phyloP scores from a whole-genome alignment of 2,888 invertebrate species.

The Diadromus collaris region DNA sequence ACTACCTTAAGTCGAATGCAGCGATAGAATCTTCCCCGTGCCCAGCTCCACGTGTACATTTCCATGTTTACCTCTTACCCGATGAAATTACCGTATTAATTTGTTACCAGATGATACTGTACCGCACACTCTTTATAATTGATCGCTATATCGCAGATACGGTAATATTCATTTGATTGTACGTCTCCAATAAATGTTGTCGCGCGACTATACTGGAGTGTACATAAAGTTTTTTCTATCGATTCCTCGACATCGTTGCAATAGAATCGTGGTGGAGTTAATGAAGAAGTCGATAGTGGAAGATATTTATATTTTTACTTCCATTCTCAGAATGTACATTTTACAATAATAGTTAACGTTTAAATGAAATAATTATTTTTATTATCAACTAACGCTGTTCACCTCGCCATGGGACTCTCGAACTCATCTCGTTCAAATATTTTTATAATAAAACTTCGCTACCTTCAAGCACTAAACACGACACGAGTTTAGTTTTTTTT shows the following conservation, averaged over 20 bases:
- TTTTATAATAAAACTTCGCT: constrained; percentile 39
- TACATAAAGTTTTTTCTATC: background rate
- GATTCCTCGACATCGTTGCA: background rate
- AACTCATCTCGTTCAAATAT: constrained; percentile 32
- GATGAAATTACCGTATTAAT: background rate
- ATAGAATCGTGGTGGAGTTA: constrained; percentile 37
- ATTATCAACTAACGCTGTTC: constrained; percentile 65
- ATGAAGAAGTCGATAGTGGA: constrained; percentile 68
- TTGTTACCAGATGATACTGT: background rate
- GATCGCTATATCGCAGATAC: background rate
- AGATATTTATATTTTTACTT: constrained; percentile 80
- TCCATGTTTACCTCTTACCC: background rate
- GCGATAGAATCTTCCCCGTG: background rate
- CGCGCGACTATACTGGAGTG: background rate
- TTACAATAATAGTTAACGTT: constrained; percentile 70
- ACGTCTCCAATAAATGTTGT: constrained; percentile 8
- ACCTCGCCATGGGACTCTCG: constrained; percentile 66
- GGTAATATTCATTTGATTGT: background rate
- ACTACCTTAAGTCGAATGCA: background rate
- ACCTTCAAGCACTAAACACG: constrained; percentile 61
- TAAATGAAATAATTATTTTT: constrained; percentile 68
- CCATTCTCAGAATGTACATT: constrained; percentile 79
- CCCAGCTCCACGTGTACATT: background rate
- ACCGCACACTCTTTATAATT: background rate
- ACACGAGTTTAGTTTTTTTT: constrained; percentile 57